These are phyloP conservation scores for Psittacula cyanocephala DNA, from an alignment of 2,113 vertebrate genomes.

Conservation along the genomic window DNA sequence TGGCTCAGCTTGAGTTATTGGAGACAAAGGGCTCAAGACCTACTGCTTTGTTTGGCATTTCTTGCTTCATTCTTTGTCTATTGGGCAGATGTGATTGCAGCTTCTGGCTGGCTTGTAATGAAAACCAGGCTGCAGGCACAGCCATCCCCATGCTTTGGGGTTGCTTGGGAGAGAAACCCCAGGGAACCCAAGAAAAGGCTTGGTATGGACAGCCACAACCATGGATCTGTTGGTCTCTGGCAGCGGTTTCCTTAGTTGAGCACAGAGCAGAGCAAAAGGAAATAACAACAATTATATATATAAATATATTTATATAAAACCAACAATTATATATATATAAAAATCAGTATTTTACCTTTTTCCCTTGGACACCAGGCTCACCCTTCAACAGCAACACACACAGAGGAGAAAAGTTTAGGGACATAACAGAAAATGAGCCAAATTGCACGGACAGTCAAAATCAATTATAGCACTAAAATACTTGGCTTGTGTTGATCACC, in stretches of 20 bases:
- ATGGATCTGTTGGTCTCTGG: accelerated
- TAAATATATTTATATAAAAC: neutral
- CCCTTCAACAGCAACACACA: constrained; percentile 31
- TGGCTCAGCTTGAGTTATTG: neutral
- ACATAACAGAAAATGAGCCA: neutral
- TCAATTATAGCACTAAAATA: neutral
- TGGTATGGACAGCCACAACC: accelerated
- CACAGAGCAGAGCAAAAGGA: neutral
- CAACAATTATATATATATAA: neutral
- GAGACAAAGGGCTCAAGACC: neutral
- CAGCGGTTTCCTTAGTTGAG: neutral
- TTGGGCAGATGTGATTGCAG: neutral
- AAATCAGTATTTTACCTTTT: constrained; percentile 52
- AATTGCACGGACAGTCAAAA: neutral
- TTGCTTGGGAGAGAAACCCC: accelerated
- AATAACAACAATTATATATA: neutral
- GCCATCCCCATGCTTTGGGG: neutral
- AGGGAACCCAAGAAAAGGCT: neutral
- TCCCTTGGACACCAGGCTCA: constrained; percentile 65
- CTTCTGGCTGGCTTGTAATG: neutral
- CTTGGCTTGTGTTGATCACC: neutral
- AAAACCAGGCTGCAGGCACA: constrained; percentile 2
- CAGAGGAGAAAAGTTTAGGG: neutral
- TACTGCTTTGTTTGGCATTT: neutral
- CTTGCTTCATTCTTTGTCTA: neutral